Evolutionary conservation across 2,797 vertebrate species (phyloP).

Genomic region (Gouania willdenowi): DNA sequence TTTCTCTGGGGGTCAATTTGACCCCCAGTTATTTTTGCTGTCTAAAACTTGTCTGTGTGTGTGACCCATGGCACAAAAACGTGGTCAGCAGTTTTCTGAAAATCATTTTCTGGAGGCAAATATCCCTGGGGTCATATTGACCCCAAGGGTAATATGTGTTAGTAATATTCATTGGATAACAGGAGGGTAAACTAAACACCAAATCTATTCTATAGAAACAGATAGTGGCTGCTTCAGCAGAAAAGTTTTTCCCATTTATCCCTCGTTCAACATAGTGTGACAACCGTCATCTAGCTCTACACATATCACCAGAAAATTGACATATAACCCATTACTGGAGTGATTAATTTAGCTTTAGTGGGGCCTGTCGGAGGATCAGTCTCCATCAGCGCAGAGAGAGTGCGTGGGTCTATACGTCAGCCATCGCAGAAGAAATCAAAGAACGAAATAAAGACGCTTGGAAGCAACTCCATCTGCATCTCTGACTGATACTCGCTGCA

Average conservation of each 20-base stretch:
- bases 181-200: too few relatives aligned
- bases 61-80: too few relatives aligned
- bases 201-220: conserved; percentile 22
- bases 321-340: conserved; percentile 61
- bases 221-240: conserved; percentile 52
- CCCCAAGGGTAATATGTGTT: too few relatives aligned
- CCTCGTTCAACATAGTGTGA: conserved; percentile 46
- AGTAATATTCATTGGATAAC: too few relatives aligned
- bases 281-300: conserved; percentile 50
- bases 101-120: too few relatives aligned
- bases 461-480: conserved; percentile 63
- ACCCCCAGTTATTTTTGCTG: too few relatives aligned
- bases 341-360: conserved; percentile 63
- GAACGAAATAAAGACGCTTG: conserved; percentile 61
- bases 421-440: conserved; percentile 40
- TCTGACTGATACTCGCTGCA: conserved; percentile 37
- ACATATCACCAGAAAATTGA: conserved; percentile 62
- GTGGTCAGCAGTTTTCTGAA: too few relatives aligned
- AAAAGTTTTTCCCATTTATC: conserved; percentile 36
- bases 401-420: conserved; percentile 27
- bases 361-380: conserved; percentile 53
- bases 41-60: too few relatives aligned
- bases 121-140: too few relatives aligned
- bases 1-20: too few relatives aligned
- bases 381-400: conserved; percentile 52